Base-by-base conservation (phyloP, 2,113 vertebrate species). In the Puffinus mauretanicus region DNA sequence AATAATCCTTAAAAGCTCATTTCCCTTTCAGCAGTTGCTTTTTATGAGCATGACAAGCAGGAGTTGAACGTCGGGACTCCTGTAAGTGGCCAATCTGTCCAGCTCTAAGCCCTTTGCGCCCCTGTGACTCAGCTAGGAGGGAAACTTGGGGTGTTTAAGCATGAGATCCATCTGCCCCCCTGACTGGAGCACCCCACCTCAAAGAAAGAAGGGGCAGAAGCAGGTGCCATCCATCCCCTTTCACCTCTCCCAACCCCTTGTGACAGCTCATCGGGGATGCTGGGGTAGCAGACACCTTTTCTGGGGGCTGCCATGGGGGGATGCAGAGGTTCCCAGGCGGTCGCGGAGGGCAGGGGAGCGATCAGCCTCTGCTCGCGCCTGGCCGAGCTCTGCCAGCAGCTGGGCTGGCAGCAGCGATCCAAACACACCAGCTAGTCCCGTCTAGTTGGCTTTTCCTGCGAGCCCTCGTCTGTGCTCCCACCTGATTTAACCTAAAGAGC, bases 261-360 rank as follows among this genome's bases (percentile, higher is more conserved):
- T 47, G 40, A 24, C 30, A 75, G 65, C 7, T 0, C 0, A 4
- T 10, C 0, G 1, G 34, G 22, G 54, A 47, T 57, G 46, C 8
- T 73, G 76, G 27, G 36, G 16, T 65, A 49, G 7, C 40, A 15
- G 49, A 9, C 6, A 36, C 10, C 14, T 67, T 86, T 66, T 13
- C 1, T 0, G 9, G 18, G 70, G 9, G 16, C 26, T 90, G 40
- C 26, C 2, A 0, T 29, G 57, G 82, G 38, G 76, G 10, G 0
- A 0, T 52, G 20, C 42, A 54, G 57, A 1, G 3, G 42, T 16
- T 78, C 49, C 20, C 34, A 79, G 51, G 51, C 21, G 16, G 24
- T 9, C 2, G 0, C 32, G 36, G 55, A 64, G 62, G 5, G 57
- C 65, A 78, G 40, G 46, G 36, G 3, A 61, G 11, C 5, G 2